phyloP scores from a whole-genome alignment of 2,113 vertebrate species.

The Dipodomys merriami region DNA sequence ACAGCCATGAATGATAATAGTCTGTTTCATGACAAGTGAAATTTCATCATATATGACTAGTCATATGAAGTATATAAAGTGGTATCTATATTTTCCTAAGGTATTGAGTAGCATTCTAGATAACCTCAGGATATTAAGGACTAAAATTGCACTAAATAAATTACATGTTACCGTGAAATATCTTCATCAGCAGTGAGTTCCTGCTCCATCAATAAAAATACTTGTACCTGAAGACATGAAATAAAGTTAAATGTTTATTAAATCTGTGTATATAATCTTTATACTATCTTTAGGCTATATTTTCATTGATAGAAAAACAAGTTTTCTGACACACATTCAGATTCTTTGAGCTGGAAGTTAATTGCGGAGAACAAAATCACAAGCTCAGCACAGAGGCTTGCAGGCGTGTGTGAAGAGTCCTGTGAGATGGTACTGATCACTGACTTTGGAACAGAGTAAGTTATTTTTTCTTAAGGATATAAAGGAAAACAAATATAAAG shows the following conservation, averaged over 20 bases:
- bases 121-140: slow-evolving; percentile 9
- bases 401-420: not conserved
- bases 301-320: slow-evolving; percentile 36
- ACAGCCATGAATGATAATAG: not conserved
- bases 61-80: not conserved
- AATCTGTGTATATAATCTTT: not conserved
- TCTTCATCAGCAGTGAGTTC: slow-evolving; percentile 97
- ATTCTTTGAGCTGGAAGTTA: not conserved
- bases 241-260: slow-evolving; percentile 50
- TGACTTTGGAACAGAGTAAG: not conserved
- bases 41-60: slow-evolving; percentile 8
- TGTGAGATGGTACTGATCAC: not conserved
- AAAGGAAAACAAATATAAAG: not conserved
- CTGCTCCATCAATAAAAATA: slow-evolving; percentile 94
- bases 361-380: not conserved
- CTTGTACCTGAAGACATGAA: slow-evolving; percentile 89
- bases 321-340: slow-evolving; percentile 25
- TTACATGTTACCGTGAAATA: slow-evolving; percentile 92
- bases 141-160: not conserved
- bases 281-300: not conserved
- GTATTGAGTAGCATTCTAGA: not conserved
- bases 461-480: not conserved
- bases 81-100: not conserved
- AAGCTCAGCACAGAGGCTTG: not conserved
- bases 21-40: slow-evolving; percentile 28